Conservation (phyloP, 2,888 invertebrate species). For the Ganaspis brasiliensis region DNA sequence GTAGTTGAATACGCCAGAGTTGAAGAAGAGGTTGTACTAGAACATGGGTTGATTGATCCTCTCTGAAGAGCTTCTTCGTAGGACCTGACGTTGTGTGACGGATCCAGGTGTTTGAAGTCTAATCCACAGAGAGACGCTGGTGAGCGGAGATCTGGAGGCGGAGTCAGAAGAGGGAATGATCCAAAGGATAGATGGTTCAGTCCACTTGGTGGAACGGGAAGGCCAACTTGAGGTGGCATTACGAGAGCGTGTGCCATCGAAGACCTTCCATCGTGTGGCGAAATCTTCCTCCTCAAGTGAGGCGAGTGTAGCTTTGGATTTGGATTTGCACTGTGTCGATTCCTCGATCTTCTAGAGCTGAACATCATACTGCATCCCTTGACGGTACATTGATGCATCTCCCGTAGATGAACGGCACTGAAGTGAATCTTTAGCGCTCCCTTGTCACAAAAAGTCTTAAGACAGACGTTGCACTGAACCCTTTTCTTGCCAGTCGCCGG, state of each 20-base stretch:
- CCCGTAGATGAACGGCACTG: conserved; percentile 98
- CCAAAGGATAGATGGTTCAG: conserved; percentile 88
- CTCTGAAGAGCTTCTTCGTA: conserved; percentile 82
- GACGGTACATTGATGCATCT: conserved; percentile 99
- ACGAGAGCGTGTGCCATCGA: conserved; percentile 92
- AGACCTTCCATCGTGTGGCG: conserved; percentile 95
- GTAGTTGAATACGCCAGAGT: conserved; percentile 81
- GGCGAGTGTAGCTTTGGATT: conserved; percentile 99
- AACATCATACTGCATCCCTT: conserved; percentile 99
- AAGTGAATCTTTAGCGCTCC: conserved; percentile 99
- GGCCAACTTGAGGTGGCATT: conserved; percentile 87
- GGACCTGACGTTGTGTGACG: conserved; percentile 78
- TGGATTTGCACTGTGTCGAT: conserved; percentile 98
- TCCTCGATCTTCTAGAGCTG: conserved; percentile 96
- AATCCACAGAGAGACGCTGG: conserved; percentile 81
- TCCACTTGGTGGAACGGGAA: conserved; percentile 85
- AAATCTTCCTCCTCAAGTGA: conserved; percentile 95
- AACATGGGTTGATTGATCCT: conserved; percentile 82
- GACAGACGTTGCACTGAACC: conserved; percentile 98
- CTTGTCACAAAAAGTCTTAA: conserved; percentile 99
- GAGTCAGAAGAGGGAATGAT: conserved; percentile 89
- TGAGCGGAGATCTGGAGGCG: conserved; percentile 86
- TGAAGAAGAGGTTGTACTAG: conserved; percentile 81
- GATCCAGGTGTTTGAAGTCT: conserved; percentile 86
- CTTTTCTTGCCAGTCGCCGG: conserved; percentile 97